A percentile compares a stretch with the other conserved stretches of the same genome.
Evolutionary conservation across 2,113 vertebrate genomes (phyloP).

Genomic region (Crotophaga sulcirostris): DNA sequence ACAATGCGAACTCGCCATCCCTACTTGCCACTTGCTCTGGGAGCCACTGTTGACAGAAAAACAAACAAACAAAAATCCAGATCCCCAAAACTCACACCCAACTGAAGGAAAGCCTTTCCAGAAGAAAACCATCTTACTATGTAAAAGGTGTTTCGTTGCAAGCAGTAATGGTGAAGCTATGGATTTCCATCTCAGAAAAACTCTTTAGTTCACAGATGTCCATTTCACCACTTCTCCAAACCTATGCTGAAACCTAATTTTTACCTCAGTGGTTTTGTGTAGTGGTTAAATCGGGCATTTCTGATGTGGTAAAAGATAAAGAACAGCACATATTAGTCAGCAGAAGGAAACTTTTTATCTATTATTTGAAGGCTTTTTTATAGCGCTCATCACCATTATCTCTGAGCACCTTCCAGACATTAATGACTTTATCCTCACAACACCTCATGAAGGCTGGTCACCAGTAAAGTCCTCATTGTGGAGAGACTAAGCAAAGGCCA

Average conservation of each 20-base stretch:
- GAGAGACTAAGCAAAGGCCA: background rate
- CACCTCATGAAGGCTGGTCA: background rate
- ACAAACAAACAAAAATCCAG: background rate
- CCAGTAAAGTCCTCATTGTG: background rate
- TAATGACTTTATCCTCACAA: background rate
- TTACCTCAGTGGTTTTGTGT: background rate
- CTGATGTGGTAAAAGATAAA: background rate
- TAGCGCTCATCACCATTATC: background rate
- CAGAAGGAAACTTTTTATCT: background rate
- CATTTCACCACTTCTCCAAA: background rate
- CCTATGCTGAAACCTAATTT: background rate
- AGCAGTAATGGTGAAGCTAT: background rate
- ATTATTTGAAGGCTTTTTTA: background rate
- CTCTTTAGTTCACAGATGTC: background rate
- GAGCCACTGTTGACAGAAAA: background rate
- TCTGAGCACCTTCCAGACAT: background rate
- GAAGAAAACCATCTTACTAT: background rate
- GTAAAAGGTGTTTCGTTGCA: background rate
- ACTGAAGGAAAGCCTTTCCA: background rate
- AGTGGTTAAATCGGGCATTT: background rate
- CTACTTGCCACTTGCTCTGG: background rate
- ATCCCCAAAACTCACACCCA: background rate
- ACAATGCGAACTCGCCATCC: conserved; percentile 33
- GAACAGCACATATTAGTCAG: background rate
- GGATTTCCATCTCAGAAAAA: background rate